Percentiles rank a stretch among this genome's conserved stretches.
Evolutionary conservation across 2,888 invertebrate genomes (phyloP).

Genomic region (Drosophila setosimentum): DNA sequence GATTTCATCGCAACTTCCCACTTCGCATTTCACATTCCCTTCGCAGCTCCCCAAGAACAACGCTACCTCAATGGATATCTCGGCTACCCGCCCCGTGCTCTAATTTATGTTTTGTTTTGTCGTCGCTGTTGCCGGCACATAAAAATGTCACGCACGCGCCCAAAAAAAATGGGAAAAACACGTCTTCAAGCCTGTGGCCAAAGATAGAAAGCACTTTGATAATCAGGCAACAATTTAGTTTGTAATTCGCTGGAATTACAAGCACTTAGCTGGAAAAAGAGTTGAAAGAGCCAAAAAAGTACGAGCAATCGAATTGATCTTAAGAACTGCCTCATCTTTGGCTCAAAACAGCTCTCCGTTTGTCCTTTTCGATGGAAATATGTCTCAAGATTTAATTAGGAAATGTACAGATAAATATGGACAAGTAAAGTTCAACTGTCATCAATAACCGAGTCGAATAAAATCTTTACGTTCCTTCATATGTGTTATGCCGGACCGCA

Average conservation of each 20-base stretch:
- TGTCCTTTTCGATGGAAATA: not conserved
- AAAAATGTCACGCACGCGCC: slow-evolving; percentile 70
- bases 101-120: slow-evolving; percentile 76
- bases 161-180: slow-evolving; percentile 40
- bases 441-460: not conserved
- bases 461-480: not conserved
- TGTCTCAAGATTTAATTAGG: not conserved
- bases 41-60: slow-evolving; percentile 10
- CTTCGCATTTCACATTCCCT: slow-evolving; percentile 7
- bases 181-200: slow-evolving; percentile 24
- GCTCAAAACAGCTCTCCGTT: not conserved
- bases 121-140: slow-evolving; percentile 48
- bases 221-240: slow-evolving; percentile 41
- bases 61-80: slow-evolving; percentile 22
- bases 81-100: slow-evolving; percentile 17
- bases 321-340: not conserved
- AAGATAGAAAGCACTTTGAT: slow-evolving; percentile 27
- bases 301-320: slow-evolving; percentile 6
- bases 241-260: slow-evolving; percentile 43
- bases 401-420: too few species aligned
- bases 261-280: slow-evolving; percentile 50
- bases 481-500: not conserved
- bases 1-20: slow-evolving; percentile 52
- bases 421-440: not conserved
- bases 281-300: not conserved